phyloP scores from a whole-genome alignment of 2,113 vertebrate genomes.

The Arvicanthis niloticus region DNA sequence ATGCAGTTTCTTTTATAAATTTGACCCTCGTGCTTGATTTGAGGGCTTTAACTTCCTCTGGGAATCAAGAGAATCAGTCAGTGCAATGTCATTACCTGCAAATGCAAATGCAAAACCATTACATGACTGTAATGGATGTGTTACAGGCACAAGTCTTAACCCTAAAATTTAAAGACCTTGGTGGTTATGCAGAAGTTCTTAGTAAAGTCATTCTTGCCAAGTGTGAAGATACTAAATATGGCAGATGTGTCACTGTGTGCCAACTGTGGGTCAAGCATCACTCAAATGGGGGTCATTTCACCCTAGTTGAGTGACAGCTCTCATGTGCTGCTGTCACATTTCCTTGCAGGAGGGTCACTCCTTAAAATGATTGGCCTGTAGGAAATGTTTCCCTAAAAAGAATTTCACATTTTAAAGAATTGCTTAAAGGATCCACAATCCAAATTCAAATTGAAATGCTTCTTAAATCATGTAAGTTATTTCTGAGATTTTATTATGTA shows the following conservation, averaged over 20 bases:
- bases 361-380: conserved; percentile 54
- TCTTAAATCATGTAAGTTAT: neutral
- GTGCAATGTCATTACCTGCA: no score
- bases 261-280: conserved; percentile 23
- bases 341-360: neutral
- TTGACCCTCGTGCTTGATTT: neutral
- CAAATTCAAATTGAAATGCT: neutral
- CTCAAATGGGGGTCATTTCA: neutral
- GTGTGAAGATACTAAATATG: neutral
- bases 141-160: conserved; percentile 39
- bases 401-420: neutral
- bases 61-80: neutral
- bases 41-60: conserved; percentile 4
- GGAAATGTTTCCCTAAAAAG: conserved; percentile 10
- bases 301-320: neutral
- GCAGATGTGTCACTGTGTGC: neutral
- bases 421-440: neutral
- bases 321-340: neutral
- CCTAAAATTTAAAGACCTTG: neutral
- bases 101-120: no score
- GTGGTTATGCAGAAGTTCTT: neutral
- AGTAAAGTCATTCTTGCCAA: neutral
- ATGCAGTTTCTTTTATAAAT: conserved; percentile 20
- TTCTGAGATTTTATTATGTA: conserved; percentile 32
- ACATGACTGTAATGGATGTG: neutral